Percentiles rank a stretch among this genome's conserved stretches.
Evolutionary conservation across 2,113 vertebrate species (phyloP).

Genomic region (Aleadryas rufinucha): DNA sequence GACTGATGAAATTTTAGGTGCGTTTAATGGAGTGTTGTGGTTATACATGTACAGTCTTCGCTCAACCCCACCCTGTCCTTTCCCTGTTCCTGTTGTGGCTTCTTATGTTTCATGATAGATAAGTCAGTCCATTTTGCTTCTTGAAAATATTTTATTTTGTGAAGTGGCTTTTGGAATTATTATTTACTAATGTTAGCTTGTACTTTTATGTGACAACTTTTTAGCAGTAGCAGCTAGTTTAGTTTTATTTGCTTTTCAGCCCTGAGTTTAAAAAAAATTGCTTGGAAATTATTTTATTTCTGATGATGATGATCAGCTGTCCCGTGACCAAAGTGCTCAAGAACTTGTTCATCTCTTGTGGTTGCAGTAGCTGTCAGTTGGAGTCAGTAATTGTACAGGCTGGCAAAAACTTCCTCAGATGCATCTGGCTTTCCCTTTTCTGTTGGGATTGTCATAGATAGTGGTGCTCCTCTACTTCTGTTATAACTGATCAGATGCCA

Average conservation of each 20-base stretch:
- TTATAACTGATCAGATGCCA: not conserved
- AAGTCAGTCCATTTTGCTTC: not conserved
- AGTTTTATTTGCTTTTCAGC: not conserved
- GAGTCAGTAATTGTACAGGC: not conserved
- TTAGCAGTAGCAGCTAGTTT: not conserved
- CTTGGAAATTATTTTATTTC: not conserved
- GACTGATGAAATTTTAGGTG: not conserved
- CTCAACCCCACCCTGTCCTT: not conserved
- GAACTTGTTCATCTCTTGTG: not conserved
- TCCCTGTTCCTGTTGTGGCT: not conserved
- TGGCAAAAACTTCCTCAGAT: not conserved
- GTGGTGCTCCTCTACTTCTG: not conserved
- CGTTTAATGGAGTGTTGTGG: not conserved
- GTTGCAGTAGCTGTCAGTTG: not conserved
- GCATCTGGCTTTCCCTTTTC: not conserved
- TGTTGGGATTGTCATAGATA: not conserved
- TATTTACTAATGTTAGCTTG: not conserved
- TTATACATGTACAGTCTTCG: not conserved
- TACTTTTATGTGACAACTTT: not conserved
- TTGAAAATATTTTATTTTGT: not conserved
- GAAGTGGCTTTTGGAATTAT: not conserved
- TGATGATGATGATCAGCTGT: not conserved
- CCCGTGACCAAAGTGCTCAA: not conserved
- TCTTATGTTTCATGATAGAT: not conserved
- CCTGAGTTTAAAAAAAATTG: not conserved